Base-by-base conservation (phyloP, 2,888 invertebrate genomes). In the Euproctis similis region DNA sequence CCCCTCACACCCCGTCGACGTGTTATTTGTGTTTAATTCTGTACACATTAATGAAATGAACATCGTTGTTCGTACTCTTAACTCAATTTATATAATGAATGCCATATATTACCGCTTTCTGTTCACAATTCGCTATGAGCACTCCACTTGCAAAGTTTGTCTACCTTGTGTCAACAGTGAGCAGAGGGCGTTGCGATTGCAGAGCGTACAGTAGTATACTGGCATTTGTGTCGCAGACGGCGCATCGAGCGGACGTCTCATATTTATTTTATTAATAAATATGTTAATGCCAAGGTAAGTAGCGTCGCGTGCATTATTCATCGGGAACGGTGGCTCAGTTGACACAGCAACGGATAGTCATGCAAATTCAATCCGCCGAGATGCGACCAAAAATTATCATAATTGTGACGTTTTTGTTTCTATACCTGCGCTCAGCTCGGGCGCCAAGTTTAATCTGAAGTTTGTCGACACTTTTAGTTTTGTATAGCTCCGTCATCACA, bases 261-360 rank as follows among this genome's bases (percentile, higher is more conserved):
- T 77, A 81, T 81, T 80, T 82, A 82, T 82, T 76, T 81, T 82
- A 82, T 82, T 82, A 84, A 84, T 84, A 84, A 84, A 84, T 82
- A 84, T 84, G 84, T 80, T 81, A 84, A 84, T 84, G 56, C 50
- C 47, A 58, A 78, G 81, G 80, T 82, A 81, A 82, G 82, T 78
- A 69, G 76, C 75, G 60, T 58, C 57, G 53, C 52, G 59, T 84
- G 80, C 84, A 84, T 84, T 74, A 82, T 84, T 81, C 84, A 82
- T 73, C 68, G 62, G 53, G 58, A 48, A 53, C 68, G 76, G 77
- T 72, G 70, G 74, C 76, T 64, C 68, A 68, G 81, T 82, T 84
- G 82, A 84, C 82, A 80, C 72, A 78, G 75, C 75, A 64, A 74
- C 66, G 76, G 81, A 80, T 81, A 73, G 75, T 73, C 75, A 82